Conservation (phyloP, 2,113 vertebrate species). For the Phocoena sinus region DNA sequence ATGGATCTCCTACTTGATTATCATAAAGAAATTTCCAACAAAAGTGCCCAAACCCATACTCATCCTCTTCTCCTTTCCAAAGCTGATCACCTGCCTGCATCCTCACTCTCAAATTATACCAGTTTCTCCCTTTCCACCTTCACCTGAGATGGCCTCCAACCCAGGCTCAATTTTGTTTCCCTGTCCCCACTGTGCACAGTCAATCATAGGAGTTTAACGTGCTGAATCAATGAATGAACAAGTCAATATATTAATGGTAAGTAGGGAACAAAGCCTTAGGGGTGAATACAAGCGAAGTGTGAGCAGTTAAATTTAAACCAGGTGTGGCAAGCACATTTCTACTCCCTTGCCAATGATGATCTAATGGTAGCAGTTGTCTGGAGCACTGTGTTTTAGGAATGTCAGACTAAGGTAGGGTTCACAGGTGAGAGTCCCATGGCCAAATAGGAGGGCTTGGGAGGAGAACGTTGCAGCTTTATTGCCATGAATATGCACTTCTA, state of each 20-base stretch:
- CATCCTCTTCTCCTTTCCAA: background rate
- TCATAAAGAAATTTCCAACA: background rate
- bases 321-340: background rate
- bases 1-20: background rate
- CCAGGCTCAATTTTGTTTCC: background rate
- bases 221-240: background rate
- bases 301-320: background rate
- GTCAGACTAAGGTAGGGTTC: background rate
- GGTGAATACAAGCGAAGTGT: background rate
- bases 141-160: background rate
- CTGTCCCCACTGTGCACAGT: background rate
- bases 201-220: background rate
- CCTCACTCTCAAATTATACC: background rate
- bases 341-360: background rate
- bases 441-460: background rate
- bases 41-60: background rate
- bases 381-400: background rate
- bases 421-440: background rate
- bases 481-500: background rate
- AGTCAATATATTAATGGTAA: background rate
- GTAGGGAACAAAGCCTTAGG: background rate
- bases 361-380: background rate
- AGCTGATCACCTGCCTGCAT: background rate
- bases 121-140: background rate
- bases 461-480: background rate